phyloP scores from a whole-genome alignment of 2,888 invertebrate species.

The Tipula helvola region DNA sequence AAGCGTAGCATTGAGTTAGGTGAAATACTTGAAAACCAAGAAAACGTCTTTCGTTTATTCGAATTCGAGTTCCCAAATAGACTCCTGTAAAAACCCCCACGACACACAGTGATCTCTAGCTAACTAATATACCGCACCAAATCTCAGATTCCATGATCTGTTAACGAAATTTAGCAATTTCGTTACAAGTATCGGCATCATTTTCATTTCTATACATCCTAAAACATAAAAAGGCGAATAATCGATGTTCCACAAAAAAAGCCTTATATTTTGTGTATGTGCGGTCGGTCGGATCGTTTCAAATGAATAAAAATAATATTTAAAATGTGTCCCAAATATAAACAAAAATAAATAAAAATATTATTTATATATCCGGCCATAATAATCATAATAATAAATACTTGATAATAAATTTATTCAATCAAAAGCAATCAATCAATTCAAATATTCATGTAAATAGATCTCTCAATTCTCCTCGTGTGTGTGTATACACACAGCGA shows the following conservation, averaged over 20 bases:
- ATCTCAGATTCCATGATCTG: no score
- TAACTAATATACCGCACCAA: no score
- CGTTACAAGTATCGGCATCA: not conserved
- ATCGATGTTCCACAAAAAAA: not conserved
- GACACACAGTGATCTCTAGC: no score
- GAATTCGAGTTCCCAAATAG: no score
- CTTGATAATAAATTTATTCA: not conserved
- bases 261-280: not conserved
- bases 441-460: not conserved
- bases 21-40: no score
- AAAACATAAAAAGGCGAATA: not conserved
- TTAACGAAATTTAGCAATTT: no score
- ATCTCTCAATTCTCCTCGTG: not conserved
- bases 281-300: not conserved
- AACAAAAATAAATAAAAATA: not conserved
- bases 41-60: no score
- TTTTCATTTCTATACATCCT: not conserved
- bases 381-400: not conserved
- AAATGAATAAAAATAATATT: not conserved
- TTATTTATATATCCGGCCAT: not conserved
- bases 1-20: no score
- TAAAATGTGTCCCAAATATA: not conserved
- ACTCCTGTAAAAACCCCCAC: no score
- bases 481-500: no score
- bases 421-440: not conserved